A percentile compares a stretch with the other conserved stretches of the same genome.
Conservation (phyloP, 2,113 vertebrate genomes). For the Piprites chloris region DNA sequence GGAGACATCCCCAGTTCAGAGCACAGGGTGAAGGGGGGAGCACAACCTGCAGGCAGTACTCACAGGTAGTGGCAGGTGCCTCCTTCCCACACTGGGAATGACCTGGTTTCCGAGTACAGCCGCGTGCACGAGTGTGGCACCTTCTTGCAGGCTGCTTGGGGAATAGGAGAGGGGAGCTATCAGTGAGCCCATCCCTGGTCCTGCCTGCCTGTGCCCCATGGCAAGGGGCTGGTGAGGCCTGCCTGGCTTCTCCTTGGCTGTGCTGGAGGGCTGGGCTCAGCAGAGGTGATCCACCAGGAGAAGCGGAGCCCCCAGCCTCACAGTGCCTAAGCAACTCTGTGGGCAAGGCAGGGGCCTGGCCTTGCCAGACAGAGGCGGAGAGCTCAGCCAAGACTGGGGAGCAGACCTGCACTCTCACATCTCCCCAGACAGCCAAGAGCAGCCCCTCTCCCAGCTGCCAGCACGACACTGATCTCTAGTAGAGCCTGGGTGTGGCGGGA, state of each 20-base stretch:
- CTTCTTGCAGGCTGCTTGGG: constrained; percentile 84
- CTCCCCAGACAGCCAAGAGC: not conserved
- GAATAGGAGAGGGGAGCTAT: constrained; percentile 36
- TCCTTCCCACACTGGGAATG: constrained; percentile 89
- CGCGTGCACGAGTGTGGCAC: constrained; percentile 87
- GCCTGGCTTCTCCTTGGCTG: not conserved
- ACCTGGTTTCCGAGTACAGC: constrained; percentile 91
- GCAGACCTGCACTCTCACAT: not conserved
- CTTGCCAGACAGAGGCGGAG: not conserved
- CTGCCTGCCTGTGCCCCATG: not conserved
- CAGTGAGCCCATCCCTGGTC: not conserved
- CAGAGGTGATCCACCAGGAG: not conserved
- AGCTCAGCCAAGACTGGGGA: not conserved
- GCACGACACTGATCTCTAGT: not conserved
- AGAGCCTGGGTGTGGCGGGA: not conserved
- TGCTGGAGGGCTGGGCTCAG: not conserved
- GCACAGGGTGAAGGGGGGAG: not conserved
- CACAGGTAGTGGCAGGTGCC: constrained; percentile 86
- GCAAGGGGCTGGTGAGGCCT: not conserved
- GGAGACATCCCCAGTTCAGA: not conserved
- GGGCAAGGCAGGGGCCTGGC: not conserved
- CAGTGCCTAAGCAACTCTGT: accelerated
- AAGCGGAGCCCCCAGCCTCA: not conserved
- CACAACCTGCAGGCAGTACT: constrained; percentile 59
- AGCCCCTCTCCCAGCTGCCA: not conserved